Evolutionary conservation across 2,797 vertebrate genomes (phyloP).

Genomic region (Pelochelys cantorii): DNA sequence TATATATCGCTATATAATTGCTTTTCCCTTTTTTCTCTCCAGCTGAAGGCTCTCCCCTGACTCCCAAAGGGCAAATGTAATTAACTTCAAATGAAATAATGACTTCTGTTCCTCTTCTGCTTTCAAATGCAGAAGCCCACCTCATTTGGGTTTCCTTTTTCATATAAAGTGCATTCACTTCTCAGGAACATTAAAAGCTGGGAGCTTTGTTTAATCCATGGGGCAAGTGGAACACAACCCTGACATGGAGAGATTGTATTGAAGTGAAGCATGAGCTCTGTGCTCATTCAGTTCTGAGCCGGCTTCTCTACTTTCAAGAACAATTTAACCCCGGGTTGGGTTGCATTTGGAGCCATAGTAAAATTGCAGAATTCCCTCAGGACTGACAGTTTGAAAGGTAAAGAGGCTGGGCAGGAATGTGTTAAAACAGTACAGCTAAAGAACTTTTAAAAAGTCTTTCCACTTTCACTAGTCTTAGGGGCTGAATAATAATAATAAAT

Average conservation of each 20-base stretch:
- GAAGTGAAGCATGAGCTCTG: neutral
- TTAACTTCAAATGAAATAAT: constrained; percentile 34
- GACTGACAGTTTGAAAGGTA: neutral
- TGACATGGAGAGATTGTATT: constrained; percentile 22
- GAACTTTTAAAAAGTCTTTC: neutral
- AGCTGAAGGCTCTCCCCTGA: constrained; percentile 4
- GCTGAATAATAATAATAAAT: neutral
- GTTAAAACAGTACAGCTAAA: neutral
- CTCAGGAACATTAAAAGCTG: constrained; percentile 54
- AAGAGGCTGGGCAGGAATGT: neutral
- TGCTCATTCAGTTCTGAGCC: neutral
- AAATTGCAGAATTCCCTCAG: too few species aligned
- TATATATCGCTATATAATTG: neutral
- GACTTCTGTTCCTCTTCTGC: constrained; percentile 33
- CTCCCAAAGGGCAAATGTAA: constrained; percentile 51
- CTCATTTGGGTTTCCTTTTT: constrained; percentile 43
- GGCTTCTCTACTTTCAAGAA: constrained; percentile 11
- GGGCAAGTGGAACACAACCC: neutral
- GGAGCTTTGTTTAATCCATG: constrained; percentile 44
- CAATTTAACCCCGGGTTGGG: neutral
- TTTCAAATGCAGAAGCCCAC: constrained; percentile 52
- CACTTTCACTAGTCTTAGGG: neutral
- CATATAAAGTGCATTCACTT: constrained; percentile 54
- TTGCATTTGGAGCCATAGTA: too few species aligned
- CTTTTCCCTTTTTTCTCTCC: neutral